Conservation (phyloP, 92 coral and sea anemone species). For the Meandrina meandrites region DNA sequence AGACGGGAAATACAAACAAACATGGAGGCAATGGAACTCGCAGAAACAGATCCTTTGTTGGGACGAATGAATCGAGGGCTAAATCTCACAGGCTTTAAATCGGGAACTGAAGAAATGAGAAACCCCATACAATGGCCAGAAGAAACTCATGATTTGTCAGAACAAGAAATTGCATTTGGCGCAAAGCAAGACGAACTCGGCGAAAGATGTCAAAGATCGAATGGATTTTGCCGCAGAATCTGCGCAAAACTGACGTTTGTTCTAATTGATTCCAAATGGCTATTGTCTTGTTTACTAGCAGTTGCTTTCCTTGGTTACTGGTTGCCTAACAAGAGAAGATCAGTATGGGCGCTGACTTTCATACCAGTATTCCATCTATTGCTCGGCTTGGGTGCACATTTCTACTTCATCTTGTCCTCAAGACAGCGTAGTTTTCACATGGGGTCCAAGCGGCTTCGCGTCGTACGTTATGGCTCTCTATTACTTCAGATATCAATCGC, state of each 20-base stretch:
- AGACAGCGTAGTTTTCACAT: constrained; percentile 41
- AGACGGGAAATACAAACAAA: too few species aligned
- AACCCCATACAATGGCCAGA: not conserved
- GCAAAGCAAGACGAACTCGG: not conserved
- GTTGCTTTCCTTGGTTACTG: constrained; percentile 56
- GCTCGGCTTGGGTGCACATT: constrained; percentile 58
- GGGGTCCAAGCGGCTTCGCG: constrained; percentile 46
- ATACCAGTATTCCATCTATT: constrained; percentile 46
- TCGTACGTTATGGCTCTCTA: constrained; percentile 46
- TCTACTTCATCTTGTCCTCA: constrained; percentile 38
- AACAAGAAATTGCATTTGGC: not conserved
- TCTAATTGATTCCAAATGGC: not conserved
- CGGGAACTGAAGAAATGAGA: not conserved
- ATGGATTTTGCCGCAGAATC: not conserved
- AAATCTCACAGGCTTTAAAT: not conserved
- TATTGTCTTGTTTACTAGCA: constrained; percentile 48
- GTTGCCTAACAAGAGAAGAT: constrained; percentile 57
- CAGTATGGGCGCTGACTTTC: constrained; percentile 48
- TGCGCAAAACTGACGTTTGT: not conserved
- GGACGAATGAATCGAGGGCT: too few species aligned
- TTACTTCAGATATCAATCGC: constrained; percentile 44
- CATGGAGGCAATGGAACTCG: too few species aligned
- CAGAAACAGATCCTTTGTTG: too few species aligned
- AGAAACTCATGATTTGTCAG: not conserved
- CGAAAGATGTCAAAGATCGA: not conserved